Evolutionary conservation across 2,113 vertebrate genomes (phyloP).

Genomic region (Melanostigma gelatinosum): DNA sequence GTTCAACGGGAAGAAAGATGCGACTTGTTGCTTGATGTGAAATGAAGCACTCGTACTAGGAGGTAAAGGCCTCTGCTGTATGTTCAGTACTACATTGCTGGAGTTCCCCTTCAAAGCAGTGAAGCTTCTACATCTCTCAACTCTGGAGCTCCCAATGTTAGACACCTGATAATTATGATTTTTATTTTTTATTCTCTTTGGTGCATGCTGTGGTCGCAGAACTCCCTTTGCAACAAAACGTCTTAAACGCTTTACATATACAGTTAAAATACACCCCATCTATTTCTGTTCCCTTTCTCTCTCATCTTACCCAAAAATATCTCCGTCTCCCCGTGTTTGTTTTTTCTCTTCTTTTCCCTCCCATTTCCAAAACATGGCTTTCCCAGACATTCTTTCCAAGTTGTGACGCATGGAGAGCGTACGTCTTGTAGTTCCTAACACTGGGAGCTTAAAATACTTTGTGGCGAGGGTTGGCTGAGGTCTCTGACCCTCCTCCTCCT

Average conservation of each 20-base stretch:
- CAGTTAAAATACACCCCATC: constrained; percentile 1
- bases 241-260: neutral
- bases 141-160: neutral
- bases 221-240: neutral
- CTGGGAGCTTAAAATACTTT: constrained; percentile 73
- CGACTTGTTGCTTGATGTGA: neutral
- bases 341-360: constrained; percentile 2
- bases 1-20: neutral
- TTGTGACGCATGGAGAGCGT: constrained; percentile 74
- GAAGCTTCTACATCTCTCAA: neutral
- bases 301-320: constrained; percentile 61
- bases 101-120: no score
- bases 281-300: constrained; percentile 34
- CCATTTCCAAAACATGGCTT: constrained; percentile 63
- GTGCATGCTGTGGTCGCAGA: neutral
- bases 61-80: neutral
- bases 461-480: constrained; percentile 55
- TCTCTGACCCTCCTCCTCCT: constrained; percentile 34
- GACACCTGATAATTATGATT: neutral
- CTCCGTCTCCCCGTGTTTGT: constrained; percentile 18
- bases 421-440: constrained; percentile 50
- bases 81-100: neutral
- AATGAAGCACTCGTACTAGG: neutral
- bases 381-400: constrained; percentile 81
- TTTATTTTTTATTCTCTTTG: neutral